Evolutionary conservation across 2,113 vertebrate species (phyloP).

Genomic region (Pollimyrus isidori): DNA sequence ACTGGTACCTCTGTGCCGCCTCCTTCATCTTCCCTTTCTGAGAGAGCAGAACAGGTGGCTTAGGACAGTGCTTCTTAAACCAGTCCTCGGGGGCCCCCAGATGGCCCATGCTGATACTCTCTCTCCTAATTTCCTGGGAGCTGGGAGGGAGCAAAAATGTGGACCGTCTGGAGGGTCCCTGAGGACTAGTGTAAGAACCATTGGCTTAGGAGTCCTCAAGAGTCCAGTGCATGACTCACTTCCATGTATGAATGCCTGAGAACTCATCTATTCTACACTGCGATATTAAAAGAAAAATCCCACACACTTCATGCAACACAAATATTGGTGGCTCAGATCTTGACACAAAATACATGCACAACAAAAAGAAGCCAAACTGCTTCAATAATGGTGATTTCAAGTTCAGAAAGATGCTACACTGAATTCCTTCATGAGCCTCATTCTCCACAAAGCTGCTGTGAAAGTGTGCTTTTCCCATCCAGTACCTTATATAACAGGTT

Average conservation of each 20-base stretch:
- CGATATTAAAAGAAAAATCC: neutral
- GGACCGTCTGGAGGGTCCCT: neutral
- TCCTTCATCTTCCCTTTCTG: constrained; percentile 99
- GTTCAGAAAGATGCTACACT: neutral
- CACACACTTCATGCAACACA: neutral
- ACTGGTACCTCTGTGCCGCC: constrained; percentile 93
- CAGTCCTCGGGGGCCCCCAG: neutral
- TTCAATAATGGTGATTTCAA: neutral
- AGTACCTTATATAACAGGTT: constrained; percentile 89
- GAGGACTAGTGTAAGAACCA: neutral
- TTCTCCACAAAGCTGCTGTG: neutral
- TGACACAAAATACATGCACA: neutral
- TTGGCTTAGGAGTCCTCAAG: constrained; percentile 19
- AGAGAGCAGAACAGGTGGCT: constrained; percentile 35
- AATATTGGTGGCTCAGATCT: neutral
- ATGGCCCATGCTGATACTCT: neutral
- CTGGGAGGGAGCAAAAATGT: neutral
- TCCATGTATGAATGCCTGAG: constrained; percentile 23
- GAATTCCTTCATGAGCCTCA: neutral
- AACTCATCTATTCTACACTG: neutral
- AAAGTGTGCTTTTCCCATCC: neutral
- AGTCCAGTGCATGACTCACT: neutral
- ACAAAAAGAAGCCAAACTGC: neutral
- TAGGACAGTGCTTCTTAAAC: neutral
- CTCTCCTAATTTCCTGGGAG: neutral